A percentile compares a stretch with the other conserved stretches of the same genome.
phyloP scores from a whole-genome alignment of 2,888 invertebrate genomes.

The Fragum sueziense region DNA sequence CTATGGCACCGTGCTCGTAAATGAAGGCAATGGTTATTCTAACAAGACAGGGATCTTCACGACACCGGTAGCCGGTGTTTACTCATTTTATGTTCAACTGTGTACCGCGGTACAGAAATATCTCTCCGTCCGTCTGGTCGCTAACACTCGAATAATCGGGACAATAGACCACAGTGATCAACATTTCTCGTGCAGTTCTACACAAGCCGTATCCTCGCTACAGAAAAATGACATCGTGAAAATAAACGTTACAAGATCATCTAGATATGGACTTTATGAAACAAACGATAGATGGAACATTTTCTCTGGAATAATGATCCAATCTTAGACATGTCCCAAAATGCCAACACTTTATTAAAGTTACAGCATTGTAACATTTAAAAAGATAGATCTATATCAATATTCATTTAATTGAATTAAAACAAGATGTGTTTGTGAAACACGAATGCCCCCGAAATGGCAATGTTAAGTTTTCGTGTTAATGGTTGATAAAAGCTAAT shows the following conservation, averaged over 20 bases:
- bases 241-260: not conserved
- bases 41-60: constrained; percentile 7
- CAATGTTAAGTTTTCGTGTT: too few species aligned
- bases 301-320: not conserved
- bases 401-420: too few species aligned
- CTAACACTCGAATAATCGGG: not conserved
- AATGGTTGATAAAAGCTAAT: too few species aligned
- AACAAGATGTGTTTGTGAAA: too few species aligned
- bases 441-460: too few species aligned
- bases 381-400: too few species aligned
- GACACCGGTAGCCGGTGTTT: not conserved
- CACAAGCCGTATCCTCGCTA: not conserved
- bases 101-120: not conserved
- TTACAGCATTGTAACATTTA: too few species aligned
- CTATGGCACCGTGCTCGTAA: not conserved
- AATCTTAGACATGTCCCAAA: too few species aligned
- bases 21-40: constrained; percentile 3
- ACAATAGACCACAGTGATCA: not conserved
- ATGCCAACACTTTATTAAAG: too few species aligned
- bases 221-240: not conserved
- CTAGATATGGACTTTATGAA: not conserved
- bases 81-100: constrained; percentile 15
- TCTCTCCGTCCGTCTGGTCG: not conserved
- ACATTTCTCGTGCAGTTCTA: not conserved
- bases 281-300: not conserved